Base-by-base conservation (phyloP, 2,888 invertebrate genomes). In the Cynaeus angustus region DNA sequence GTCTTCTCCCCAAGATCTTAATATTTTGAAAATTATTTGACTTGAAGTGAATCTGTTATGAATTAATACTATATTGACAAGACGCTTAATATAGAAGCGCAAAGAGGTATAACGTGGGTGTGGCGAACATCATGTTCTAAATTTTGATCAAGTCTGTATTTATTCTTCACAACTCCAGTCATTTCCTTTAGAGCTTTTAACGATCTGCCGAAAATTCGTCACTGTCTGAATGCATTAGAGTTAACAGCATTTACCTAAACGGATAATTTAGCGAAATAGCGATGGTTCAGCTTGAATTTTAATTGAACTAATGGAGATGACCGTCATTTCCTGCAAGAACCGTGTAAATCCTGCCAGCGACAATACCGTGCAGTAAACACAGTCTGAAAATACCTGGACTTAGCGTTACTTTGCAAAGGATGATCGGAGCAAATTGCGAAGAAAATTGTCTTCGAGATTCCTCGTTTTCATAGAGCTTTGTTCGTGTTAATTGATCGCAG, bases 141-240 rank as follows among this genome's bases (percentile, higher is more conserved):
- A 16, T 59, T 30, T 45, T 10, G 12, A 10, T 9, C 46, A 53
- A 14, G 46, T 59, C 30, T 59, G 8, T 56, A 46, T 59, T 46
- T 45, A 59, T 46, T 30, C 46, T 33, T 46, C 33, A 14, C 43
- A 43, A 58, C 28, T 58, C 33, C 52, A 55, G 37, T 37, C 55
- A 55, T 55, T 55, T 55, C 38, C 55, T 38, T n/a, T 10, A 5
- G 55, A 38, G 55, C 55, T 55, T 55, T 55, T 55, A 55, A 55
- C 38, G 37, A 16, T 37, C 5, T 55, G 38, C 38, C 55, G 16
- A 38, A 55, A 55, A 55, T 55, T 13, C 16, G 38, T 38, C 38
- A 37, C 21, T 21, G 55, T 37, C 55, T 37, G 38, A 37, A 55
- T 28, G 28, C 48, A 50, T 50, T 50, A 50, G 48, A 48, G 13